Percentiles rank a stretch among this genome's conserved stretches.
phyloP scores from a whole-genome alignment of 1,140 invertebrate species.

The Drosophila aff. region DNA sequence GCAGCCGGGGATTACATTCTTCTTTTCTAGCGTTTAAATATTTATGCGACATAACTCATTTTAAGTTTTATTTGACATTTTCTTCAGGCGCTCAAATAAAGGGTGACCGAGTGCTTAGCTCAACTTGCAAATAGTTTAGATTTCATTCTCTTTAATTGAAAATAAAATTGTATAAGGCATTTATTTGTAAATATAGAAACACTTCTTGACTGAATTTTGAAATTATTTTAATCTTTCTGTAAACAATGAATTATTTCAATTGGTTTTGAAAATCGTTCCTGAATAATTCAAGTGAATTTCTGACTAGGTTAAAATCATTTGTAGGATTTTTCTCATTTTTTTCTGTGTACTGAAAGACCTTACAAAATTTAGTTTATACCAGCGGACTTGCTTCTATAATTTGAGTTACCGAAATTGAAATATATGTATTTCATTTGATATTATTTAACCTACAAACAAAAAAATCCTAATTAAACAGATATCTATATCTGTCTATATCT shows the following conservation, averaged over 20 bases:
- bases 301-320: no score
- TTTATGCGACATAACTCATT: conserved; percentile 11
- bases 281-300: no score
- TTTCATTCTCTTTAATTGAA: no score
- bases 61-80: conserved; percentile 8
- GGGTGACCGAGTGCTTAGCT: no score
- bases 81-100: neutral
- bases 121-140: no score
- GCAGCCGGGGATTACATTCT: neutral
- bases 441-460: neutral
- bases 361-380: neutral
- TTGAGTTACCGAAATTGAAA: neutral
- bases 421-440: neutral
- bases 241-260: no score
- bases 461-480: neutral
- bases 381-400: neutral
- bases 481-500: no score
- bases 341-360: neutral
- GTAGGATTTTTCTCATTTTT: neutral
- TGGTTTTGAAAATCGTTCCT: no score
- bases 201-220: neutral
- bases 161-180: no score
- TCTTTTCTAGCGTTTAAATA: conserved; percentile 1
- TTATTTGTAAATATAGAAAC: neutral
- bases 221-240: no score